Percentiles rank a stretch among this genome's conserved stretches.
Conservation (phyloP, 2,797 vertebrate genomes). For the Gymnoscopelus braueri region DNA sequence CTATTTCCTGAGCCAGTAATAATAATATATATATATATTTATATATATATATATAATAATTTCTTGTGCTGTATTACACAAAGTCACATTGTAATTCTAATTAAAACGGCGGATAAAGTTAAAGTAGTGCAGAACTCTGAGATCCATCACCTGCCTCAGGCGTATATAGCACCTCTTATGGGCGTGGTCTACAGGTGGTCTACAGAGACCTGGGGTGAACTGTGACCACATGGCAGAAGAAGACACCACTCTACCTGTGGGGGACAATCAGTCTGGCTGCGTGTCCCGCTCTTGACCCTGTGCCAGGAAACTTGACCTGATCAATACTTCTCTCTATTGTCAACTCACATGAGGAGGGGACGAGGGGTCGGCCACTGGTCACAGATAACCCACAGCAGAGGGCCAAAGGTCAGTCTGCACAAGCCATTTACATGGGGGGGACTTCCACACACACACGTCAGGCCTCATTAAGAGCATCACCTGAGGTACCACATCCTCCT, state of each 20-base stretch:
- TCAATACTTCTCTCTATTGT: slow-evolving; percentile 81
- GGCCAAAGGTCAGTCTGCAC: slow-evolving; percentile 69
- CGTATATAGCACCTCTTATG: slow-evolving; percentile 23
- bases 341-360: slow-evolving; percentile 76
- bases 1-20: slow-evolving; percentile 70
- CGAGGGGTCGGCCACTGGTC: slow-evolving; percentile 77
- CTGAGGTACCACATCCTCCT: slow-evolving; percentile 45
- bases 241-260: slow-evolving; percentile 51
- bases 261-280: slow-evolving; percentile 27
- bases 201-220: slow-evolving; percentile 19
- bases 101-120: slow-evolving; percentile 43
- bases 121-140: slow-evolving; percentile 33
- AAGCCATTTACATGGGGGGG: slow-evolving; percentile 64
- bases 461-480: slow-evolving; percentile 53
- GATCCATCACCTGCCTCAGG: slow-evolving; percentile 17
- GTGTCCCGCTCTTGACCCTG: slow-evolving; percentile 58
- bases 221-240: not conserved
- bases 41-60: too few species aligned
- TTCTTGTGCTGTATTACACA: slow-evolving; percentile 57
- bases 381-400: slow-evolving; percentile 64
- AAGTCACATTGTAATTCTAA: slow-evolving; percentile 66
- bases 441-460: slow-evolving; percentile 55
- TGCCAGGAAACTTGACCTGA: slow-evolving; percentile 61
- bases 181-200: slow-evolving; percentile 34
- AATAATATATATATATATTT: not conserved